Evolutionary conservation across 2,888 invertebrate genomes (phyloP).

Genomic region (Dilophus febrilis): DNA sequence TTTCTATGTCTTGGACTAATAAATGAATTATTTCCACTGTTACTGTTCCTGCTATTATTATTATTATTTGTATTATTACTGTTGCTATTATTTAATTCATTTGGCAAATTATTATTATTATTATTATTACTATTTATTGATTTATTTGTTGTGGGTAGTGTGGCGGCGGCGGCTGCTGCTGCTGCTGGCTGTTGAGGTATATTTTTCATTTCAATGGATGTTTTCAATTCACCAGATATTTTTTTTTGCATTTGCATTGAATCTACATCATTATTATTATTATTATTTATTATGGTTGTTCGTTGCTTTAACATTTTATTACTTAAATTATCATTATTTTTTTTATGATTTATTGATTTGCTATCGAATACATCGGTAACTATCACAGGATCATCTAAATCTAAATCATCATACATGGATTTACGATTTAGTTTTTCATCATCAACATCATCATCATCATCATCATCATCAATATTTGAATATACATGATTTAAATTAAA

Average conservation of each 20-base stretch:
- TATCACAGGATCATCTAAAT: conserved; percentile 28
- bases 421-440: conserved; percentile 10
- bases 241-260: not conserved
- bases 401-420: conserved; percentile 21
- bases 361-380: conserved; percentile 20
- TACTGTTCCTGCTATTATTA: not conserved
- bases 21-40: conserved; percentile 18
- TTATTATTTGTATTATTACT: not conserved
- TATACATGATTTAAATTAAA: not conserved
- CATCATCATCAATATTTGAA: not conserved
- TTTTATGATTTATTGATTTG: not conserved
- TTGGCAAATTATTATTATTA: not conserved
- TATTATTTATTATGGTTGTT: too few species aligned
- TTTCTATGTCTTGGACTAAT: conserved; percentile 58
- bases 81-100: conserved; percentile 8
- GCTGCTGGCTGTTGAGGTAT: conserved; percentile 5
- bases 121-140: not conserved
- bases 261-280: not conserved
- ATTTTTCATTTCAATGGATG: conserved; percentile 6
- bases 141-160: not conserved
- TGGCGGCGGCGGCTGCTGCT: not conserved
- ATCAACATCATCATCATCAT: not conserved
- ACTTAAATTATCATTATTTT: too few species aligned
- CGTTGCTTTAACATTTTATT: too few species aligned
- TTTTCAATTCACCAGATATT: too few species aligned